Evolutionary conservation across 2,113 vertebrate genomes (phyloP).

Genomic region (Triplophysa dalaica): DNA sequence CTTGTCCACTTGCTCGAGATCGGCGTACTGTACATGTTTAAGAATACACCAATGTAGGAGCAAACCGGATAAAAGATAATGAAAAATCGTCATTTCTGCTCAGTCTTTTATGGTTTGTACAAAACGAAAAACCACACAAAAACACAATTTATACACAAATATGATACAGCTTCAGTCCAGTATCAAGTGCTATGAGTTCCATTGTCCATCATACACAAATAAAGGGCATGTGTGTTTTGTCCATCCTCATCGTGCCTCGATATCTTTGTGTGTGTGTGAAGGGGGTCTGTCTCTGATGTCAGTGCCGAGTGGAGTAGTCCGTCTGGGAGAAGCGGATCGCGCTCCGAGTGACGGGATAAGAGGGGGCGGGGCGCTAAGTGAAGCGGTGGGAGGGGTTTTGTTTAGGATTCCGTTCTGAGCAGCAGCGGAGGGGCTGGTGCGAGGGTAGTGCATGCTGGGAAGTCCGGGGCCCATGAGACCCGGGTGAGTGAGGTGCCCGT

Average conservation of each 20-base stretch:
- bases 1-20: constrained; percentile 53
- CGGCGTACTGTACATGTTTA: constrained; percentile 75
- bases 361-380: constrained; percentile 92
- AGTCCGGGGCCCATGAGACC: constrained; percentile 86
- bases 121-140: constrained; percentile 63
- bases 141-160: constrained; percentile 71
- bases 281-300: constrained; percentile 92
- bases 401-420: constrained; percentile 91
- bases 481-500: constrained; percentile 87
- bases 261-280: constrained; percentile 92
- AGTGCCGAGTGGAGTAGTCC: constrained; percentile 90
- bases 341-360: constrained; percentile 90
- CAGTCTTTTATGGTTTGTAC: constrained; percentile 57
- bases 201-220: constrained; percentile 58
- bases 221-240: not conserved
- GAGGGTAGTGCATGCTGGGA: constrained; percentile 95
- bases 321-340: constrained; percentile 86
- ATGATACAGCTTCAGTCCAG: constrained; percentile 70
- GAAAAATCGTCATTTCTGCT: constrained; percentile 61
- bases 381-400: constrained; percentile 91
- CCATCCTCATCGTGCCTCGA: constrained; percentile 87
- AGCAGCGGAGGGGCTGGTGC: constrained; percentile 82
- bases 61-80: constrained; percentile 77
- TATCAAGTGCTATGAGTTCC: constrained; percentile 71
- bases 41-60: constrained; percentile 71